phyloP scores from a whole-genome alignment of 1,140 invertebrate genomes.

The Drosophila ogumai region DNA sequence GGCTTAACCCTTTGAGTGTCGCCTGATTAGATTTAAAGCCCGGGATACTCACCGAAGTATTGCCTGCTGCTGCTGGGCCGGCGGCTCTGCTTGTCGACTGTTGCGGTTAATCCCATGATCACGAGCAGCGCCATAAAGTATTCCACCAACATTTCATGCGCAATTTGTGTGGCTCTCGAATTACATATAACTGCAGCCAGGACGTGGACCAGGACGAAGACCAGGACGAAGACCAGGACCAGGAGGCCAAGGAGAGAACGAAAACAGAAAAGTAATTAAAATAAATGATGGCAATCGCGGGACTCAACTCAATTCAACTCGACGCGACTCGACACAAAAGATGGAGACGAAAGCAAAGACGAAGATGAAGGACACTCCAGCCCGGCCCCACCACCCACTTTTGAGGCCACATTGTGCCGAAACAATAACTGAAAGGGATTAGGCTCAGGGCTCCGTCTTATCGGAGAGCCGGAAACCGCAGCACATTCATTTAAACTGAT shows the following conservation, averaged over 20 bases:
- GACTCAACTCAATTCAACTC: slow-evolving; percentile 39
- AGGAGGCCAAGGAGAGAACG: slow-evolving; percentile 13
- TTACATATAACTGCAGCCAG: slow-evolving; percentile 71
- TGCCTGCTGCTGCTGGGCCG: slow-evolving; percentile 41
- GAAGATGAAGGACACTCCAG: slow-evolving; percentile 27
- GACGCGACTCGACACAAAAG: slow-evolving; percentile 27
- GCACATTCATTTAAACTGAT: slow-evolving; percentile 79
- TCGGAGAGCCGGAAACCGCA: slow-evolving; percentile 62
- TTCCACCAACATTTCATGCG: slow-evolving; percentile 85
- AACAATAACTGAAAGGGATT: slow-evolving; percentile 67
- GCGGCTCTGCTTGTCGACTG: slow-evolving; percentile 74
- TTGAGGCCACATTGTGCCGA: slow-evolving; percentile 14
- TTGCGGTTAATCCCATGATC: slow-evolving; percentile 84
- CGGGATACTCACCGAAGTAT: slow-evolving; percentile 73
- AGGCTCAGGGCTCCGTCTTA: slow-evolving; percentile 67
- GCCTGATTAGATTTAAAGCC: slow-evolving; percentile 55
- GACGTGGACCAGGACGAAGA: slow-evolving; percentile 19
- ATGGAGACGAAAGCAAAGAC: slow-evolving; percentile 14
- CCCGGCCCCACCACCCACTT: background rate
- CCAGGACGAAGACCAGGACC: slow-evolving; percentile 3
- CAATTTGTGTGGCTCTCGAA: slow-evolving; percentile 80
- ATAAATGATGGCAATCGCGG: slow-evolving; percentile 79
- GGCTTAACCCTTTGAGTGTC: slow-evolving; percentile 33
- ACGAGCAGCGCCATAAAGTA: slow-evolving; percentile 83
- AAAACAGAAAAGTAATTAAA: slow-evolving; percentile 79